Base-by-base conservation (phyloP, 1,140 invertebrate genomes). In the Pentalonia nigronervosa region DNA sequence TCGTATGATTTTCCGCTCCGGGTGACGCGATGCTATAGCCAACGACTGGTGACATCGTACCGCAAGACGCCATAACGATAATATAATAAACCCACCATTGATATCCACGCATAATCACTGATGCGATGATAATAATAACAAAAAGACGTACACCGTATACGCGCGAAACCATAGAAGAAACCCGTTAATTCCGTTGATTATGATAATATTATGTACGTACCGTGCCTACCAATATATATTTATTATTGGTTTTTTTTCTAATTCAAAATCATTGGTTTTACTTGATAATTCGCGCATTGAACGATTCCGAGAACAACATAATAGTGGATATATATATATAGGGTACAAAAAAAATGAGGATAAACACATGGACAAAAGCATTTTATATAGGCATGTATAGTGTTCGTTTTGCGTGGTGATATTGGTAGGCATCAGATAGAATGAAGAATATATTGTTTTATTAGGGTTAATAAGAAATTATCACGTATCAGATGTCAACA, bases 171-270 rank as follows among this genome's bases (percentile, higher is more conserved):
- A 56, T 90, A 90, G 25, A 90, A 11, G 84, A 47, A 47, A 90
- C 56, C 89, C 89, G 89, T 90, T 90, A 90, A 90, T 90, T 60
- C 53, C 25, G 36, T 36, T 90, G 89, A 90, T 90, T 90, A 90
- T 60, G 67, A 90, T 90, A 67, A 67, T 67, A 67, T n/a, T 60
- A 60, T 23, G 56, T 60, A 67, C 23, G 25, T 30, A 83, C 20
- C 7, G 41, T 23, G 23, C 7, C 0, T 83, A 36, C 76, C 34
- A 36, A 81, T 83, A 83, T 83, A 90, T 47, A n/a, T 36, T 87
- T 67, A 20, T 67, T 76, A 7, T 67, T 56, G 25, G 67, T 67
- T 53, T 89, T 89, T 34, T 23, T n/a, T 60, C 0, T 2, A n/a
- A 76, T 6, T 36, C 34, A 21, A 50, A 89, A 41, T 50, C 84